A percentile compares a stretch with the other conserved stretches of the same genome.
phyloP scores from a whole-genome alignment of 2,888 invertebrate genomes.

The Hemithea aestivaria region DNA sequence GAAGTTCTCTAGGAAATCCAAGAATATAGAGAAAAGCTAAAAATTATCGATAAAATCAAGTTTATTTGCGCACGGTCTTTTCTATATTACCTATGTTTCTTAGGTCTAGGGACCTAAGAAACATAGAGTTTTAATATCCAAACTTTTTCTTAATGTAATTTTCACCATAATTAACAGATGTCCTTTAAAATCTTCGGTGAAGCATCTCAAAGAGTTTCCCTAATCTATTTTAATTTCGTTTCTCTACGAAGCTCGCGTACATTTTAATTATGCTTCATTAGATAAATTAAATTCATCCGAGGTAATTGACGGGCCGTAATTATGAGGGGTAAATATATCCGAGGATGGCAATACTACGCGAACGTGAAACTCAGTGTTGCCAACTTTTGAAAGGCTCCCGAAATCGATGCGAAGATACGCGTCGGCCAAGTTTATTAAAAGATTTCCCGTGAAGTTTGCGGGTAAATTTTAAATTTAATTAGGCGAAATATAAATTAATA shows the following conservation, averaged over 20 bases:
- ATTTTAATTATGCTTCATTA: constrained; percentile 79
- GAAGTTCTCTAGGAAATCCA: too few relatives aligned
- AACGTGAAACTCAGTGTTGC: constrained; percentile 49
- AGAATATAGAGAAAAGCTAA: too few relatives aligned
- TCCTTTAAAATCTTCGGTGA: constrained; percentile 16
- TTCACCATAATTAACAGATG: constrained; percentile 15
- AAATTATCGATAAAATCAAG: too few relatives aligned
- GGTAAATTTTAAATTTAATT: constrained; percentile 51
- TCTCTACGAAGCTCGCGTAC: constrained; percentile 61
- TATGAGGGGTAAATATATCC: constrained; percentile 43
- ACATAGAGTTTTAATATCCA: not conserved
- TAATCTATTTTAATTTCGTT: constrained; percentile 37
- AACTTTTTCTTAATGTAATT: constrained; percentile 24
- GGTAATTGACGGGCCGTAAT: constrained; percentile 72
- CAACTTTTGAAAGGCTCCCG: constrained; percentile 38
- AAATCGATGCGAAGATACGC: constrained; percentile 27
- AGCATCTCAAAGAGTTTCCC: constrained; percentile 33
- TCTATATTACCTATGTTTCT: too few relatives aligned
- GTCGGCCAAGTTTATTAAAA: constrained; percentile 44
- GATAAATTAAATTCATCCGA: constrained; percentile 75
- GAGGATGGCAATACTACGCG: constrained; percentile 44
- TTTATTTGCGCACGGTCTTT: too few relatives aligned
- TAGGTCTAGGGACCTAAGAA: too few relatives aligned
- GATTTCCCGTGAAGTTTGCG: constrained; percentile 37
- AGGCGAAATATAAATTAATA: constrained; percentile 44